Conservation (phyloP, 2,888 invertebrate genomes). For the Penaeus monodon region DNA sequence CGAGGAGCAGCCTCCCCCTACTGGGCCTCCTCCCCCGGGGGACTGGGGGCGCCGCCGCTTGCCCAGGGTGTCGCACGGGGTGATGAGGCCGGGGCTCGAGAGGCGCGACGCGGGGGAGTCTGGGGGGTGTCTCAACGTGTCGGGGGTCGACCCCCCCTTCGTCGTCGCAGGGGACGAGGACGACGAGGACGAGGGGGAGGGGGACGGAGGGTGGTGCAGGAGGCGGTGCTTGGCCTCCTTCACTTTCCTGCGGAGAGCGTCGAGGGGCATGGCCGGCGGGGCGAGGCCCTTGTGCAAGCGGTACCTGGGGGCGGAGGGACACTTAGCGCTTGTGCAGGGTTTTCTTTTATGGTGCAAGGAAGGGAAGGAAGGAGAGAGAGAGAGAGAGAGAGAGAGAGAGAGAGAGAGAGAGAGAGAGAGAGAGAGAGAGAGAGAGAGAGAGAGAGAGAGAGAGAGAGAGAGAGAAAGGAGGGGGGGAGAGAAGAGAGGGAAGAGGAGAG, state of each 20-base stretch:
- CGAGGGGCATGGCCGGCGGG: slow-evolving; percentile 41
- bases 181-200: background rate
- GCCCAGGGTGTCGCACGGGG: background rate
- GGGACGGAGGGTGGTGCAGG: slow-evolving; percentile 29
- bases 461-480: background rate
- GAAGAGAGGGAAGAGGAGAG: background rate
- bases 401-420: background rate
- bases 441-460: background rate
- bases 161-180: slow-evolving; percentile 10
- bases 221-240: slow-evolving; percentile 40
- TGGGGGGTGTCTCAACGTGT: background rate
- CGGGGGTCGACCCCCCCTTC: background rate
- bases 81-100: slow-evolving; percentile 9
- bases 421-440: background rate
- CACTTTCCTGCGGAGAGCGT: slow-evolving; percentile 45
- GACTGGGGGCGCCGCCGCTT: background rate
- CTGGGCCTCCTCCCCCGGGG: background rate
- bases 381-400: too few species aligned
- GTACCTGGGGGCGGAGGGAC: slow-evolving; percentile 20
- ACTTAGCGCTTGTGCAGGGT: background rate
- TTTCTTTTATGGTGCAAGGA: background rate
- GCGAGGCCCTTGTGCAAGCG: slow-evolving; percentile 20
- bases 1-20: background rate
- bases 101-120: slow-evolving; percentile 16
- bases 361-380: too few species aligned